Evolutionary conservation across 2,888 invertebrate genomes (phyloP), one percentile per base, ranked within the genome.

Genomic region (Synergus gifuensis): DNA sequence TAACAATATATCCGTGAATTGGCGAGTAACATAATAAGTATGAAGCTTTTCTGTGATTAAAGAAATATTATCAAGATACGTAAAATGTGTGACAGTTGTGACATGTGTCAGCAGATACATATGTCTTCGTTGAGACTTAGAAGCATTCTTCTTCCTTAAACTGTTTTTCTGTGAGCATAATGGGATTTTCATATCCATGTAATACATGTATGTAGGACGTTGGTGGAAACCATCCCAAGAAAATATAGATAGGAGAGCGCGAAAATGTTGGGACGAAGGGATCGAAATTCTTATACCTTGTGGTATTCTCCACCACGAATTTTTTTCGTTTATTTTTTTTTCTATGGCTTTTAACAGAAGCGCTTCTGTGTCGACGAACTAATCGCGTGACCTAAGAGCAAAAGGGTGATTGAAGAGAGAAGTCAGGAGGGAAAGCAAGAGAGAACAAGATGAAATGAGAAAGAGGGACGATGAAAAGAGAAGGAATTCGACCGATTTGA

Each of bases 381-480:
- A 88, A 90, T 89, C 88, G 88, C 87, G 87, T 89, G 89, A 89
- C 90, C 87, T 85, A 83, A 86, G 87, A 86, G 83, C 78, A 84
- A 83, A 81, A 69, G 69, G 78, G 77, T 78, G 82, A 82, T 82
- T 82, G 79, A 79, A 80, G 78, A 84, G 81, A 78, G 49, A 76
- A 77, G 40, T 67, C 64, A 62, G 44, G 78, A 60, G 28, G 36
- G 62, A 79, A 67, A 76, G 42, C 36, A 64, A 63, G 73, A 76
- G 73, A 79, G 78, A 46, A 66, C 22, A 46, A 46, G 58, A 73
- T 11, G 28, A 16, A 22, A 62, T 2, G 58, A 54, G 66, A 42
- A 73, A 79, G 76, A 46, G 44, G 64, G 54, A 66, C 42, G 69
- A 78, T 78, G 44, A 63, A 44, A 42, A 54, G 40, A 58, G 44